Evolutionary conservation across 2,797 vertebrate species (phyloP), one percentile per base, ranked within the genome.

Genomic region (Uromys caudimaculatus): DNA sequence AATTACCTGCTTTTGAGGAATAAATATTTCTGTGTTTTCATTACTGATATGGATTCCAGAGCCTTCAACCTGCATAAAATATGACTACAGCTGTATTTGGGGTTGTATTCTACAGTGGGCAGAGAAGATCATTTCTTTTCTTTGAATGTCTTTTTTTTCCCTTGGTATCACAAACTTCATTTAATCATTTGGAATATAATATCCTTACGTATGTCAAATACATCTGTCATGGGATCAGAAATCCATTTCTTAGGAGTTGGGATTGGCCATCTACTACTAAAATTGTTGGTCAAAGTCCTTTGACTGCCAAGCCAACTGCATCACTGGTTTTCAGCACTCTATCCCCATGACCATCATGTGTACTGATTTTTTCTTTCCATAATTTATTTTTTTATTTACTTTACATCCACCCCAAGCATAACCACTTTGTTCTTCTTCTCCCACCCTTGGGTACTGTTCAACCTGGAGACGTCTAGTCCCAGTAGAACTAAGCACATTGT

Each of bases 301-400:
- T 95, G 9, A 82, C 85, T 52, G 10, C 0, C 35, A 73, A 52
- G 24, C 2, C 9, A 58, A 29, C 0, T 2, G 0, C 35, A 11
- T 76, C 52, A 24, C 24, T 92, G 23, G 60, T 0, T 73, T 9
- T 44, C 32, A 38, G 3, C 3, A 12, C 1, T 67, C 16, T 56
- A 14, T 50, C 21, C 2, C 12, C 60, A 12, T 29, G 10, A 52
- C 9, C 1, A 9, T 50, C 0, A 9, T 58, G 24, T 2, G 14
- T 27, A 87, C 52, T 79, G n/a, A 83, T 29, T 67, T 67, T 38
- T 71, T 71, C 69, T 71, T 71, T 71, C 3, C 19, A 71, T 38
- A 21, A 21, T 71, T 38, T 71, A 38, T 38, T 71, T 71, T 71
- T 71, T 69, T 71, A 21, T 17, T 71, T 3, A 38, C 17, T 21